These are phyloP conservation scores for Nomada hirtipes DNA, from an alignment of 2,888 invertebrate species.

Conservation along the genomic window DNA sequence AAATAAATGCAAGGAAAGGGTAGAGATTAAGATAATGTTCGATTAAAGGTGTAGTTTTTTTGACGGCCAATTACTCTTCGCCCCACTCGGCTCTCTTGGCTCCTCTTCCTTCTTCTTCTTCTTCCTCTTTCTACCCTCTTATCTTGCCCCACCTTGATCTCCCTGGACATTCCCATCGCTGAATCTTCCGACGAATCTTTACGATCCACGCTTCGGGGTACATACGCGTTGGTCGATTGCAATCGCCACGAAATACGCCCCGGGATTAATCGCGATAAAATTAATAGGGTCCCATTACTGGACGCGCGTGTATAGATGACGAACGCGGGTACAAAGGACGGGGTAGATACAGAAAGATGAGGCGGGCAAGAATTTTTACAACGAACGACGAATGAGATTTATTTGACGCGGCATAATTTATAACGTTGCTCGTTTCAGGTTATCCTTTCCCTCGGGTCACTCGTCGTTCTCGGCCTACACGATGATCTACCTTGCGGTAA, in stretches of 20 bases:
- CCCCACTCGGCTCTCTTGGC: neutral
- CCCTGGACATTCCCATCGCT: conserved; percentile 4
- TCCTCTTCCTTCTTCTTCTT: neutral
- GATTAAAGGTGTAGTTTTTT: conserved; percentile 51
- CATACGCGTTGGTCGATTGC: conserved; percentile 46
- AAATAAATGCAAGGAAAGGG: conserved; percentile 27
- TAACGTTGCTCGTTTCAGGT: conserved; percentile 83
- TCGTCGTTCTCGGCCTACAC: conserved; percentile 95
- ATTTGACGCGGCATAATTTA: conserved; percentile 63
- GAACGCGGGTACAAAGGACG: conserved; percentile 15
- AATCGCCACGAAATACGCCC: conserved; percentile 59
- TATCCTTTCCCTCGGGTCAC: conserved; percentile 97
- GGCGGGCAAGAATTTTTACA: conserved; percentile 5
- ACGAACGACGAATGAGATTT: conserved; percentile 51
- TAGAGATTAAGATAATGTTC: conserved; percentile 45
- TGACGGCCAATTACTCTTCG: conserved; percentile 51
- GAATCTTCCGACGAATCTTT: conserved; percentile 49
- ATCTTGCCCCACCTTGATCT: neutral
- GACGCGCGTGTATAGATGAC: conserved; percentile 28
- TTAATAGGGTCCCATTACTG: conserved; percentile 68
- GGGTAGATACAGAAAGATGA: neutral
- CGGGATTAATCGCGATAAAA: conserved; percentile 72
- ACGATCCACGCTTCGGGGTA: conserved; percentile 40
- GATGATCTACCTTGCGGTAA: conserved; percentile 94
- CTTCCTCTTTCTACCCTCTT: neutral